phyloP scores from a whole-genome alignment of 2,888 invertebrate genomes.

The Rotaria macrura region DNA sequence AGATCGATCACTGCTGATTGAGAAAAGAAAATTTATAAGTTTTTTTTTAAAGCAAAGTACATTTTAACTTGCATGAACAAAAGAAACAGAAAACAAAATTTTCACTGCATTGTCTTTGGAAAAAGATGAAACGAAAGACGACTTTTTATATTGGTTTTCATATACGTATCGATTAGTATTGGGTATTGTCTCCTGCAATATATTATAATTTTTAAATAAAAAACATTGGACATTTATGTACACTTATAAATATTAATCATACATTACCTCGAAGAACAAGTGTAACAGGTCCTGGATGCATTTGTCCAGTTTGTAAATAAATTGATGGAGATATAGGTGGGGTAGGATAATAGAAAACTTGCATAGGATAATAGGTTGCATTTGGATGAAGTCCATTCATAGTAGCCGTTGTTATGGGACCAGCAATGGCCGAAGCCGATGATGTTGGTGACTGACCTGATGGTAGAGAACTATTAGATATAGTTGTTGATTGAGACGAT shows the following conservation, averaged over 20 bases:
- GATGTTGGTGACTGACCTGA: neutral
- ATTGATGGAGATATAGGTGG: slow-evolving; percentile 3
- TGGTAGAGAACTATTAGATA: neutral
- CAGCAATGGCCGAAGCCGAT: neutral
- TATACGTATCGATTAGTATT: neutral
- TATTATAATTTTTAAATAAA: too few species aligned
- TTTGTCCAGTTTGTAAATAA: neutral
- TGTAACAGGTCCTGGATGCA: neutral
- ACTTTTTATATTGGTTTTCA: neutral
- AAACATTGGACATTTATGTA: too few species aligned
- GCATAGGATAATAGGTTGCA: slow-evolving; percentile 16
- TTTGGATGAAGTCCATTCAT: neutral
- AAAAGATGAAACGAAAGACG: neutral
- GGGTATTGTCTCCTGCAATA: neutral
- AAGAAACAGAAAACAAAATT: neutral
- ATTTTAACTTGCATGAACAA: neutral
- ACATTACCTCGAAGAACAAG: neutral
- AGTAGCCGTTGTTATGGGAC: neutral
- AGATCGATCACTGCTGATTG: neutral
- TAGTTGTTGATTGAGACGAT: neutral
- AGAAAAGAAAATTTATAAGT: neutral
- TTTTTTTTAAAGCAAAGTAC: neutral
- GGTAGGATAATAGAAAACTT: neutral
- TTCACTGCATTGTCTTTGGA: slow-evolving; percentile 5
- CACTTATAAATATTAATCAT: neutral